phyloP scores from a whole-genome alignment of 2,888 invertebrate species.

The Metalampra italica region DNA sequence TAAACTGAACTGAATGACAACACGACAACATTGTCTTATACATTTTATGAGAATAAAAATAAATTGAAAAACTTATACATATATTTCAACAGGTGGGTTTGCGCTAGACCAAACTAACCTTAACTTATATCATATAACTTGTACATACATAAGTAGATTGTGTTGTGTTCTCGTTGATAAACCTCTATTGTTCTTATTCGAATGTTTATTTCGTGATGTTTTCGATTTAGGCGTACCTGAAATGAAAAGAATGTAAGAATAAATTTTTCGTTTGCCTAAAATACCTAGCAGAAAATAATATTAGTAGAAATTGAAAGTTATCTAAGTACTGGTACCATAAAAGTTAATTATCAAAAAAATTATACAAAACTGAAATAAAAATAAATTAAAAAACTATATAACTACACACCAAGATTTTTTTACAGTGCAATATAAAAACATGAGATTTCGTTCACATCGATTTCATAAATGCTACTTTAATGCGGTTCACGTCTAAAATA shows the following conservation, averaged over 20 bases:
- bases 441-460: neutral
- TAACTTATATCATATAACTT: slow-evolving; percentile 47
- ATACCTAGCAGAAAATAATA: slow-evolving; percentile 11
- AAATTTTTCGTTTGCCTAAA: slow-evolving; percentile 11
- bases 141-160: slow-evolving; percentile 50
- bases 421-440: neutral
- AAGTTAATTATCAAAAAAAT: slow-evolving; percentile 22
- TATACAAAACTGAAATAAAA: slow-evolving; percentile 15
- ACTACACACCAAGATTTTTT: too few relatives aligned
- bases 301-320: slow-evolving; percentile 13
- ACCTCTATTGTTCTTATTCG: slow-evolving; percentile 44
- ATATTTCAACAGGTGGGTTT: slow-evolving; percentile 41
- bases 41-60: too few relatives aligned
- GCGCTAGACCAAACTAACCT: slow-evolving; percentile 35
- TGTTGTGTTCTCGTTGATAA: slow-evolving; percentile 44
- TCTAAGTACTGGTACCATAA: slow-evolving; percentile 50
- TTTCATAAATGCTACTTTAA: neutral
- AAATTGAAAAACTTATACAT: neutral
- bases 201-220: slow-evolving; percentile 33
- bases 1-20: too few relatives aligned
- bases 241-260: slow-evolving; percentile 21
- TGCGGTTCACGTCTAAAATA: neutral
- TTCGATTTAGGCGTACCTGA: slow-evolving; percentile 67
- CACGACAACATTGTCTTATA: too few relatives aligned
- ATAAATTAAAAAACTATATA: slow-evolving; percentile 15